Conservation (phyloP, 2,113 vertebrate species). For the Seriola dumerili region DNA sequence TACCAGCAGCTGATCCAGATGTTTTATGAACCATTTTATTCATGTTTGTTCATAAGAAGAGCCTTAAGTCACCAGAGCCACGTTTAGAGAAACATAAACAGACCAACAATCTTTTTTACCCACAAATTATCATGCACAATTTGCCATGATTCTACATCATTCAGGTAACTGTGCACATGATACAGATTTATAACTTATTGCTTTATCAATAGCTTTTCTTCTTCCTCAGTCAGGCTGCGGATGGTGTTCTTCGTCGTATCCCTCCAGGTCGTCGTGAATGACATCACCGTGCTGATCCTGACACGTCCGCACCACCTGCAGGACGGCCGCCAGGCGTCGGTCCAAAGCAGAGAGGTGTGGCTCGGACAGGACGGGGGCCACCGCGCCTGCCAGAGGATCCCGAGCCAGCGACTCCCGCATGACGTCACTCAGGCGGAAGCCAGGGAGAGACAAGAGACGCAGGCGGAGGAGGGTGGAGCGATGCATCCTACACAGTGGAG, state of each 20-base stretch:
- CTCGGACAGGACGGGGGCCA: conserved; percentile 89
- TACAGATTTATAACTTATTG: neutral
- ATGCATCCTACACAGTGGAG: conserved; percentile 85
- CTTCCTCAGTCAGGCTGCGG: neutral
- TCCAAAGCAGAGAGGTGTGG: conserved; percentile 93
- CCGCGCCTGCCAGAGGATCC: conserved; percentile 87
- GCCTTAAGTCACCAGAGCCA: neutral
- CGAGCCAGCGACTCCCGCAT: conserved; percentile 91
- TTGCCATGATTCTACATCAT: neutral
- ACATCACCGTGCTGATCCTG: conserved; percentile 59
- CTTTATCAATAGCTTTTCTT: neutral
- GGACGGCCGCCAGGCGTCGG: conserved; percentile 85
- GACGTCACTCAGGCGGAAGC: conserved; percentile 88
- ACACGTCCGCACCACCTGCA: conserved; percentile 83
- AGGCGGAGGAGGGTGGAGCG: conserved; percentile 90
- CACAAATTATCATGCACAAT: neutral
- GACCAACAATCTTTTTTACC: neutral
- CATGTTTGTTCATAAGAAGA: neutral
- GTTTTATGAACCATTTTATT: neutral
- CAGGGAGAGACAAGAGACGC: conserved; percentile 86
- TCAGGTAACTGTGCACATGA: too few species aligned
- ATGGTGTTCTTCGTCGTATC: conserved; percentile 32
- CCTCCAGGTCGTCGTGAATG: conserved; percentile 66
- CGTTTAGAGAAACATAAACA: neutral
- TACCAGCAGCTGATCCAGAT: neutral